These are phyloP conservation scores for Cinclus cinclus DNA, from an alignment of 2,113 vertebrate genomes.

Conservation along the genomic window DNA sequence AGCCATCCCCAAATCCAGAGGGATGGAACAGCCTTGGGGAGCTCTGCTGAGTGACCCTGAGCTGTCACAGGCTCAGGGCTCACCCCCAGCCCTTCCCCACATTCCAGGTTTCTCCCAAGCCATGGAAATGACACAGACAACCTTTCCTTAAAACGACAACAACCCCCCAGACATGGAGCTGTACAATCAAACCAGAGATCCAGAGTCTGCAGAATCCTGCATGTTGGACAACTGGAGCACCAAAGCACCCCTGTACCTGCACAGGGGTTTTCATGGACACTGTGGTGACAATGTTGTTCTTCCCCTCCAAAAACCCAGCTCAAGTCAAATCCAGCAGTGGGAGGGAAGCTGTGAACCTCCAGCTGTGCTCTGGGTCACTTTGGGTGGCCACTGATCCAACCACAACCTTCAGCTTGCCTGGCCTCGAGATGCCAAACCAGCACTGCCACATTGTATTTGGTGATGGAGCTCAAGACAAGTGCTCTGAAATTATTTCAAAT, in stretches of 20 bases:
- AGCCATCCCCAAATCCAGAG: neutral
- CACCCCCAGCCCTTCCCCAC: neutral
- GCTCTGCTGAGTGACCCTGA: neutral
- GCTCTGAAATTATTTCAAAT: neutral
- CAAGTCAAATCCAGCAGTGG: neutral
- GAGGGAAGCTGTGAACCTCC: neutral
- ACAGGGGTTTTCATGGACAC: accelerated
- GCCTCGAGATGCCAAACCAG: accelerated
- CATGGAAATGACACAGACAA: neutral
- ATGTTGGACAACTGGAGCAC: neutral
- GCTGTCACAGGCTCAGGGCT: neutral
- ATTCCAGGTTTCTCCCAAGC: accelerated
- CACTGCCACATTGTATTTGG: accelerated
- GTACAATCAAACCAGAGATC: neutral
- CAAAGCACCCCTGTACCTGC: neutral
- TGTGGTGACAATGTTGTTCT: accelerated
- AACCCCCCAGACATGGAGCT: accelerated
- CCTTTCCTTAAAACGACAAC: neutral
- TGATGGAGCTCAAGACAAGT: neutral
- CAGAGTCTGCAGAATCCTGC: neutral
- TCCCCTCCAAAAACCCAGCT: neutral
- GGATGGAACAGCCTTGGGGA: neutral
- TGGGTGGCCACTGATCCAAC: neutral
- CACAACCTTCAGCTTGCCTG: accelerated
- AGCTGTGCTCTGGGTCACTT: neutral